Percentiles rank a stretch among this genome's conserved stretches.
These are phyloP conservation scores for Drymonia ruficornis DNA, from an alignment of 2,888 invertebrate species.

Conservation along the genomic window DNA sequence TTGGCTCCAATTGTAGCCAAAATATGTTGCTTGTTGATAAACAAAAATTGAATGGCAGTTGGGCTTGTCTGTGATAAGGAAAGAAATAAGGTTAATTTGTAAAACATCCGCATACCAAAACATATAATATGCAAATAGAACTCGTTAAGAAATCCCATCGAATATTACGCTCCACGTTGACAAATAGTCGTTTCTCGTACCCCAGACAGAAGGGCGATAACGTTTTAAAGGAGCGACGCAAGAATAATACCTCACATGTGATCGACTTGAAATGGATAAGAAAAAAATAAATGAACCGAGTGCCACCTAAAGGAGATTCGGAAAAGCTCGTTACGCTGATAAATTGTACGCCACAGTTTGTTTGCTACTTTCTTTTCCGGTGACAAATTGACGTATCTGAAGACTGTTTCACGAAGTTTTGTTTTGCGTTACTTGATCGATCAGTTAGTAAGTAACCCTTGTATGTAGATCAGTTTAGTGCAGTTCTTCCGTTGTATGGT, in stretches of 20 bases:
- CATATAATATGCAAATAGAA: too few relatives aligned
- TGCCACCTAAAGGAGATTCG: slow-evolving; percentile 79
- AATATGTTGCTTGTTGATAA: too few relatives aligned
- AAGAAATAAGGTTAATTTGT: too few relatives aligned
- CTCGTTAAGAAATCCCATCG: slow-evolving; percentile 30
- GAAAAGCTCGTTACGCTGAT: slow-evolving; percentile 81
- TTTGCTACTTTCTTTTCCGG: slow-evolving; percentile 59
- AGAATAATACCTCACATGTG: slow-evolving; percentile 77
- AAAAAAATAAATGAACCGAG: slow-evolving; percentile 79
- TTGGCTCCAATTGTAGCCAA: too few relatives aligned
- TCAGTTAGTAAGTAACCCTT: too few relatives aligned
- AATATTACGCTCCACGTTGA: slow-evolving; percentile 52
- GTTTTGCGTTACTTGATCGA: not conserved
- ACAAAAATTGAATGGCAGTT: too few relatives aligned
- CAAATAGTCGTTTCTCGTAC: slow-evolving; percentile 68
- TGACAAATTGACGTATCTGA: slow-evolving; percentile 59
- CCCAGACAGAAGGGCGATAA: slow-evolving; percentile 69
- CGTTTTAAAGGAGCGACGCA: slow-evolving; percentile 67
- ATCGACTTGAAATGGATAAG: slow-evolving; percentile 78
- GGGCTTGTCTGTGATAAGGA: too few relatives aligned
- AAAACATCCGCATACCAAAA: too few relatives aligned
- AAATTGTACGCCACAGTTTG: slow-evolving; percentile 73
- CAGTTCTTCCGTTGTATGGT: too few relatives aligned
- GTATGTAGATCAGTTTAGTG: too few relatives aligned
- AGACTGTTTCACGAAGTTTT: slow-evolving; percentile 12